Evolutionary conservation across 2,797 vertebrate genomes (phyloP), one percentile per base, ranked within the genome.

Genomic region (Onychomys leucogaster): DNA sequence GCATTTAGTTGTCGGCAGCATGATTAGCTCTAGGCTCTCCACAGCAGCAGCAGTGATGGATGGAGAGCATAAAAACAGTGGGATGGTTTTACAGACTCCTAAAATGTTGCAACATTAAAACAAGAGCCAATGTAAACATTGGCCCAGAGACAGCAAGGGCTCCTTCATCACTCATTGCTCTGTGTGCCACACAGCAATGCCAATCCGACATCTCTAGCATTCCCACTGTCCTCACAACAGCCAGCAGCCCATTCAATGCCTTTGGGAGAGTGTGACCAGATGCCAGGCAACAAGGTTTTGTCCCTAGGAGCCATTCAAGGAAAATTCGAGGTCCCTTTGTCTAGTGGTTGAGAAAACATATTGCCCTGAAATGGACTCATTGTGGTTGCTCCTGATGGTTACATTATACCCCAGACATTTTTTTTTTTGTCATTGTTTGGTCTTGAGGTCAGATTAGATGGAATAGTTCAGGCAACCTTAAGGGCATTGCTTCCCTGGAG

Each of bases 331-430:
- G 34, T 61, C 32, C 34, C 85, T 93, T 75, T n/a, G 76, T 83
- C n/a, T 61, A 34, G 86, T 41, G 77, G 59, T 76, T 85, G 81
- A 91, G 57, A 89, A n/a, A 83, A 67, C 4, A 75, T 49, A 76
- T 91, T 94, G 95, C 71, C 80, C 71, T 73, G 82, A 59, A 96
- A 63, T 86, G 61, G 94, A 57, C 77, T 91, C 78, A 69, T 67
- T 59, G 89, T 86, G 59, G 61, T 84, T 75, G 32, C 23, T 93
- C n/a, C 46, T 49, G 32, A 71, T 81, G 41, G n/a, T 81, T 76
- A 84, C 19, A 34, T 32, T 69, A 49, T 90, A 25, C 59, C 41
- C 52, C 29, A 55, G 41, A 71, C 27, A 23, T 90, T 92, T 71
- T 52, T 75, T 16, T 17, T 52, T 75, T 16, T 17, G 61, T 23